Base-by-base conservation (phyloP, 2,888 invertebrate genomes). In the Diaprepes abbreviatus region DNA sequence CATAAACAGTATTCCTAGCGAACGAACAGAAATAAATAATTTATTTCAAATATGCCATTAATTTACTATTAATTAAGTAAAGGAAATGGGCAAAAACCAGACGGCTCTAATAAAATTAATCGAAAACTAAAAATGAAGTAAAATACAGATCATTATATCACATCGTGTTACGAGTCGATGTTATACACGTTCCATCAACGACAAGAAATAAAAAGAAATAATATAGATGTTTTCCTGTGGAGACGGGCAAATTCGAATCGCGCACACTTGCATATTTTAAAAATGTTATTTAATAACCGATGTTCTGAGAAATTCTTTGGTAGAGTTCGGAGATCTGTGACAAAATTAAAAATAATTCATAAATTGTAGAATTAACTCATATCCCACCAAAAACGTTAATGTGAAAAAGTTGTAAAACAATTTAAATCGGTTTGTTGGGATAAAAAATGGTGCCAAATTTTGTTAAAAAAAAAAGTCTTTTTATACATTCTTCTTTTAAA, bases 201-300 rank as follows among this genome's bases (percentile, higher is more conserved):
- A n/a, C 31, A 48, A 17, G n/a, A 33, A 28, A 60, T 50, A 60
- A 60, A 48, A 54, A 54, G n/a, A n/a, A n/a, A n/a, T n/a, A n/a
- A n/a, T n/a, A n/a, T n/a, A n/a, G n/a, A 60, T 50, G 60, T 35
- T 45, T 60, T 60, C 60, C 60, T 48, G 45, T 36, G 48, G 33
- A 33, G 60, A 24, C 60, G 50, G 48, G 16, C 60, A 36, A 60
- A 36, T 36, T 35, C 14, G 36, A 50, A 21, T 33, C 12, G 31
- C 12, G 50, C 60, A 60, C 35, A 35, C 60, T 24, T 33, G 10
- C 45, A 38, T 14, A 2, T 38, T 38, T 1, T 38, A 14, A 14
- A 38, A 38, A 38, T 33, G 10, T 10, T 33, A n/a, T n/a, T n/a
- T n/a, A n/a, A n/a, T n/a, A n/a, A n/a, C n/a, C n/a, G n/a, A n/a